Evolutionary conservation across 2,888 invertebrate genomes (phyloP), one percentile per base, ranked within the genome.

Genomic region (Drosophila paramelanica): DNA sequence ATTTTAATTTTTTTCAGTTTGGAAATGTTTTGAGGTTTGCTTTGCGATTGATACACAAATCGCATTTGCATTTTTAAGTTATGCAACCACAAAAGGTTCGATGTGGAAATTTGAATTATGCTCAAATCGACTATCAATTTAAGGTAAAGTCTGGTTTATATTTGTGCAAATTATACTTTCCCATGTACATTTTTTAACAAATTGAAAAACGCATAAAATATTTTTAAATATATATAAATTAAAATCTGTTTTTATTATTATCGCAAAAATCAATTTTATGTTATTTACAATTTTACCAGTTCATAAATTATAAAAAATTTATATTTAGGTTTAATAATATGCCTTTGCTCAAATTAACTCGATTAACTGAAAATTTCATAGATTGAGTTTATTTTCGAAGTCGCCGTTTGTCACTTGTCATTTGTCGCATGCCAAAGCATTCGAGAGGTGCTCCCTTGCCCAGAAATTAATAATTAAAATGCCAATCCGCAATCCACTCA

Each of bases 391-490:
- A 41, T 5, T 57, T 39, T 6, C 7, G 11, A 45, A 56, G 47
- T 74, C 25, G 43, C 42, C 59, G 74, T 74, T 78, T 78, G 62
- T 74, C 74, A 78, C 13, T 68, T 60, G 77, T 23, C 23, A 23
- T 23, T 77, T 42, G 53, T 17, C 43, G 23, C 56, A 51, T 42
- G 36, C n/a, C 33, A 25, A 51, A 53, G 31, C 49, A 38, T 60
- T 52, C 39, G n/a, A 25, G 25, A 46, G 14, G 23, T 45, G 17
- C 52, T 47, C 36, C 31, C 45, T 49, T 60, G 49, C 50, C 56
- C 52, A 64, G 42, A 64, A 73, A 83, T 89, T 83, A 83, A 83
- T 89, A 73, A 83, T 83, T 88, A 73, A 89, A 81, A 79, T 71
- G 83, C 71, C 88, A 89, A 81, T 85, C 76, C 88, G 66, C 82